Percentiles rank a stretch among this genome's conserved stretches.
Evolutionary conservation across 2,888 invertebrate genomes (phyloP).

Genomic region (Endomychus coccineus): DNA sequence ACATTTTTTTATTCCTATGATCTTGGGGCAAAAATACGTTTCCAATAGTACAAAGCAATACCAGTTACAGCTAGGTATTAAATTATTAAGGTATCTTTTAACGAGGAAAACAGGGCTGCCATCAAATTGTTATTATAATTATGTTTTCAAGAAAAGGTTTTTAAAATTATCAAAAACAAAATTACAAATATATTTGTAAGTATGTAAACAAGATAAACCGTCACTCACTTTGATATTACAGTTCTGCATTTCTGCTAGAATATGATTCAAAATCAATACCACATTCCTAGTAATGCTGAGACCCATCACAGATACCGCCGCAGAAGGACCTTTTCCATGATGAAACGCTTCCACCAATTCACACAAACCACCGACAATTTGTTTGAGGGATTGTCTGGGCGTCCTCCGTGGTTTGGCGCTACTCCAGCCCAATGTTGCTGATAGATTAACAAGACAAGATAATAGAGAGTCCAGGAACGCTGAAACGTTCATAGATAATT

Average conservation of each 20-base stretch:
- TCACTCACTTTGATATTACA: slow-evolving; percentile 39
- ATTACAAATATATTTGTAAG: not conserved
- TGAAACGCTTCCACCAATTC: slow-evolving; percentile 50
- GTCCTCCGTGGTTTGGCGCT: slow-evolving; percentile 30
- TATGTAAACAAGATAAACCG: not conserved
- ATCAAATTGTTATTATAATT: too few species aligned
- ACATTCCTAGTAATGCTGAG: slow-evolving; percentile 49
- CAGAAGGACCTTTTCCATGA: slow-evolving; percentile 43
- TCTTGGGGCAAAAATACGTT: too few species aligned
- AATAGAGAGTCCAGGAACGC: slow-evolving; percentile 48
- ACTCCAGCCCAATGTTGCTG: slow-evolving; percentile 46
- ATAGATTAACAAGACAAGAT: slow-evolving; percentile 46
- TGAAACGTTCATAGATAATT: too few species aligned
- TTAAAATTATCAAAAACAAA: not conserved
- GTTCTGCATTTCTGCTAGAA: slow-evolving; percentile 46
- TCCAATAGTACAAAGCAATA: too few species aligned
- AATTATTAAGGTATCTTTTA: too few species aligned
- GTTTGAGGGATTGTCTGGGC: slow-evolving; percentile 33
- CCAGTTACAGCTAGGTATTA: too few species aligned
- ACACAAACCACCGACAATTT: slow-evolving; percentile 43
- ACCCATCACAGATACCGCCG: slow-evolving; percentile 50
- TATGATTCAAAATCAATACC: slow-evolving; percentile 48
- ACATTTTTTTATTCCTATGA: too few species aligned
- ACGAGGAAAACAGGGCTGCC: too few species aligned
- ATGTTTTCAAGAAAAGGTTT: too few species aligned